Evolutionary conservation across 2,888 invertebrate genomes (phyloP), one percentile per base, ranked within the genome.

Genomic region (Drosophila pseudotalamancana): DNA sequence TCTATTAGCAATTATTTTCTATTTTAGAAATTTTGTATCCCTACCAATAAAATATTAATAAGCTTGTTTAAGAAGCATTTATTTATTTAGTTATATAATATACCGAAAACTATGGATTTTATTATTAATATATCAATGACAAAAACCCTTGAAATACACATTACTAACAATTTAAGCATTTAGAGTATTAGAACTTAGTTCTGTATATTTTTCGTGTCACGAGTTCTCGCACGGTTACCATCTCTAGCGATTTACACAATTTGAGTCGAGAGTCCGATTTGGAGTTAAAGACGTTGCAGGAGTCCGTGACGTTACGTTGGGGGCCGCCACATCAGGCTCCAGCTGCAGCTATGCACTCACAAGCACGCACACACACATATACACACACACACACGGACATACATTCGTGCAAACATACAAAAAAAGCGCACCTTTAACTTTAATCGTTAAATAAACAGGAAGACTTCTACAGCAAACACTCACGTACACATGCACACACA

Each of bases 391-490:
- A 49, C 25, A 32, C 19, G 32, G 16, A 25, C 25, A 32, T 11
- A 16, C 25, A 21, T 9, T 4, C 19, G 21, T 27, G 39, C 31
- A 49, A 43, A 19, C 46, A 43, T 34, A 54, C 45, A 57, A 51
- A 64, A 49, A 67, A 71, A 77, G 61, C 65, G 59, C 67, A 77
- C 67, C 77, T 77, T 77, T 73, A 72, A 54, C 72, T 81, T 80
- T 78, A 84, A 81, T 81, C 79, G 79, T 77, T 72, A 79, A 86
- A 72, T 81, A 83, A 86, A 83, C 87, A 83, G 83, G 83, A 83
- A 86, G 83, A 83, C 87, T 84, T 84, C 81, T 87, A 79, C 72
- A 75, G 81, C 63, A 86, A 75, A 82, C 62, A 81, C 67, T 56
- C 63, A 54, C 46, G 46, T 49, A 62, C 32, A 72, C 57, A 50